Evolutionary conservation across 2,888 invertebrate genomes (phyloP).

Genomic region (Alitta virens): DNA sequence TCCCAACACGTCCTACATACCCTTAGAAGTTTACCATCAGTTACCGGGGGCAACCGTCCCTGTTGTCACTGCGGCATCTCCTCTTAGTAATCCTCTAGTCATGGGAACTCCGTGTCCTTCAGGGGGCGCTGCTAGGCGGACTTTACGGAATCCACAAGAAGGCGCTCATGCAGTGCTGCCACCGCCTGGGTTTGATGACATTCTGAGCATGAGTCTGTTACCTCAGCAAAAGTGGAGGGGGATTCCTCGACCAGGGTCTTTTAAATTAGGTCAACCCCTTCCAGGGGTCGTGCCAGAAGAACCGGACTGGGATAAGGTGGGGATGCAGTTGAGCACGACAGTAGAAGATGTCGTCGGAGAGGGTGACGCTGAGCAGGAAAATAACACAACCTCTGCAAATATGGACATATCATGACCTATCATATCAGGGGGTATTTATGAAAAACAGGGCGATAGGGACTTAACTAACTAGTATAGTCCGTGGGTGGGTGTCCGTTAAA

Average conservation of each 20-base stretch:
- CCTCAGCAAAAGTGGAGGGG: conserved; percentile 9
- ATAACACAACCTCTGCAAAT: neutral
- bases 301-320: conserved; percentile 22
- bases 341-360: conserved; percentile 25
- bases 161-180: neutral
- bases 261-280: conserved; percentile 82
- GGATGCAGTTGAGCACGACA: conserved; percentile 28
- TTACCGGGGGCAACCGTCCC: no score
- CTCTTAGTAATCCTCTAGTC: no score
- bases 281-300: conserved; percentile 73
- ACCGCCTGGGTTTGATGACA: neutral
- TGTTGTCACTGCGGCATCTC: neutral
- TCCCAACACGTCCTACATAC: neutral
- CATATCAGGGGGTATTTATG: no score
- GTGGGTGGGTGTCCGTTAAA: no score
- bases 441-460: no score
- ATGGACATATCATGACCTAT: neutral
- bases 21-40: no score
- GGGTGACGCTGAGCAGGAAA: conserved; percentile 22
- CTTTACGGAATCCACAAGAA: neutral
- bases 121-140: neutral
- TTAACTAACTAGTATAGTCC: no score
- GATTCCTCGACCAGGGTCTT: conserved; percentile 81
- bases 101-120: no score
- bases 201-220: neutral